Conservation (phyloP, 2,888 invertebrate species). For the Drosophila multiciliata region DNA sequence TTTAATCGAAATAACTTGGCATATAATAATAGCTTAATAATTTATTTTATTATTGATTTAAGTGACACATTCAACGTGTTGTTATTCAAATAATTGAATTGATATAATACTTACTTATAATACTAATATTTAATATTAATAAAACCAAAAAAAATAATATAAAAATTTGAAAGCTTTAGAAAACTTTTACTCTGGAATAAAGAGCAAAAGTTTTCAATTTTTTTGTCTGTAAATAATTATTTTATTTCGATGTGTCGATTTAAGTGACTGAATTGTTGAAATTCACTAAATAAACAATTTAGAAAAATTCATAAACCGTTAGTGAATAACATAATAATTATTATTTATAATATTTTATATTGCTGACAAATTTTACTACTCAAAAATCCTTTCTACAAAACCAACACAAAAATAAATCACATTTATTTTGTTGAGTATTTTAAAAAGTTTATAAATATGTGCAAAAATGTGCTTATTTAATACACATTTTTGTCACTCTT, state of each 20-base stretch:
- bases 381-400: neutral
- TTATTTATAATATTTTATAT: neutral
- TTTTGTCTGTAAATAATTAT: too few species aligned
- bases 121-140: too few species aligned
- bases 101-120: neutral
- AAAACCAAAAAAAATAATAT: too few species aligned
- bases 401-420: neutral
- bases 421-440: neutral
- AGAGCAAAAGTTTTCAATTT: neutral
- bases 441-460: neutral
- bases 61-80: neutral
- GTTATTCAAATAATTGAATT: neutral
- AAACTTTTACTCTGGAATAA: neutral
- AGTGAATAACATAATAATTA: neutral
- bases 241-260: neutral
- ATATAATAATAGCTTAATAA: neutral
- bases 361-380: rapidly evolving
- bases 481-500: neutral
- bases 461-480: neutral
- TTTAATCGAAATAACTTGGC: neutral
- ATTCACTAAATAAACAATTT: neutral
- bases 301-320: neutral
- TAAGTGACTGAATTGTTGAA: neutral
- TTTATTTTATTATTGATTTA: neutral
- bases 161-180: too few species aligned